These are phyloP conservation scores for Pelusios castaneus DNA, from an alignment of 2,113 vertebrate genomes.

Conservation along the genomic window DNA sequence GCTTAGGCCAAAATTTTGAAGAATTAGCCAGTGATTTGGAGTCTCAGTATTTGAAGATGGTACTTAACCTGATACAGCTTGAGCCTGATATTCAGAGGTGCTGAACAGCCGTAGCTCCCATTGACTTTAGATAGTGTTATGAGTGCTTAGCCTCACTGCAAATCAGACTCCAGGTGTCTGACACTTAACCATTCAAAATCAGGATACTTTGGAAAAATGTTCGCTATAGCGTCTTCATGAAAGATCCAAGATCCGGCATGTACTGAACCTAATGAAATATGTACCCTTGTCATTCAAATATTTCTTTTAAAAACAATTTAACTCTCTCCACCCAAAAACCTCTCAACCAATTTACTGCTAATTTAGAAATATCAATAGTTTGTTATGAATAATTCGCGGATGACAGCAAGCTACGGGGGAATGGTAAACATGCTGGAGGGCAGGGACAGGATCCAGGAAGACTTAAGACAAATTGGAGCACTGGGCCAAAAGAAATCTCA, in stretches of 20 bases:
- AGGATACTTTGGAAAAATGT: not conserved
- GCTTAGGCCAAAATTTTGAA: not conserved
- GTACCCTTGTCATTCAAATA: not conserved
- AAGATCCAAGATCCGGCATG: not conserved
- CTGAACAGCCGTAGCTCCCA: not conserved
- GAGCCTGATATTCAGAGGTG: not conserved
- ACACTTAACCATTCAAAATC: not conserved
- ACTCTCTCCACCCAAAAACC: not conserved
- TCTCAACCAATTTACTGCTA: not conserved
- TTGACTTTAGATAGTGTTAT: not conserved
- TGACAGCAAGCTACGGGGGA: too few relatives aligned
- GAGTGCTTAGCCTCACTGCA: not conserved
- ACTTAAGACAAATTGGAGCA: too few relatives aligned
- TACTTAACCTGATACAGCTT: accelerated
- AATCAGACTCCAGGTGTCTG: not conserved
- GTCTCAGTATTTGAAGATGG: accelerated
- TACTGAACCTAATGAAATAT: accelerated
- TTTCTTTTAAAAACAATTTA: not conserved
- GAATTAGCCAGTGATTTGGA: accelerated
- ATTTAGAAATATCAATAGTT: not conserved
- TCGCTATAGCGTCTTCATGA: not conserved
- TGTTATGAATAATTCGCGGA: not conserved
- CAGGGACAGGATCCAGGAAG: too few relatives aligned
- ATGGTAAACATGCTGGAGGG: too few relatives aligned
- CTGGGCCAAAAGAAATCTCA: too few relatives aligned